Evolutionary conservation across 1,140 invertebrate genomes (phyloP), one percentile per base, ranked within the genome.

Genomic region (Calephelis virginiensis): DNA sequence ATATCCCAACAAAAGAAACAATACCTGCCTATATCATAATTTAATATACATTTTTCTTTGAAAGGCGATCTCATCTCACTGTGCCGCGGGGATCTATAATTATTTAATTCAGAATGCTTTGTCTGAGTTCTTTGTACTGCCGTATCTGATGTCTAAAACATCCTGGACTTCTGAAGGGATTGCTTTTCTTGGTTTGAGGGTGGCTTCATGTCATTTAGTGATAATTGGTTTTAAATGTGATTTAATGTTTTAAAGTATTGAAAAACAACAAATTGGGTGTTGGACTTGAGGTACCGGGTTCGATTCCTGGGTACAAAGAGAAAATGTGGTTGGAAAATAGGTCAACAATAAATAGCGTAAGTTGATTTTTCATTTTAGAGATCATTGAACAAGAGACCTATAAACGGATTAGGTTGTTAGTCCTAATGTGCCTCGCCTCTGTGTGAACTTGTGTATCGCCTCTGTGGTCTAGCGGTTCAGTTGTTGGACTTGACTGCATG

Each of bases 101-200:
- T 78, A 70, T 84, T 80, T 77, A 72, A 80, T 78, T 85, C 82
- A 83, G 76, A 78, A 72, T 62, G 45, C 59, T 68, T 68, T 69
- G 67, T 79, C 53, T 63, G 59, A 73, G 80, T 81, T 76, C 78
- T 82, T 83, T 84, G 77, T 80, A 70, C 56, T 67, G 59, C 63
- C 53, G 56, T 71, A 63, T 50, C 64, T 48, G 48, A n/a, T 64
- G 61, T 66, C 63, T 66, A 49, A 56, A 64, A 64, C 38, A 67
- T 61, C 37, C 53, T 37, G 53, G 12, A 12, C 53, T 17, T 53
- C 17, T 53, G 49, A 28, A 53, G 49, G 49, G 49, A 8, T 53
- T 53, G 50, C 17, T 3, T 10, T 53, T 53, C 9, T 53, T 8
- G 9, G 49, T 10, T 11, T 17, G 17, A 28, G 14, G 10, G 49